Percentiles rank a stretch among this genome's conserved stretches.
phyloP scores from a whole-genome alignment of 2,797 vertebrate species.

The Iguana delicatissima region DNA sequence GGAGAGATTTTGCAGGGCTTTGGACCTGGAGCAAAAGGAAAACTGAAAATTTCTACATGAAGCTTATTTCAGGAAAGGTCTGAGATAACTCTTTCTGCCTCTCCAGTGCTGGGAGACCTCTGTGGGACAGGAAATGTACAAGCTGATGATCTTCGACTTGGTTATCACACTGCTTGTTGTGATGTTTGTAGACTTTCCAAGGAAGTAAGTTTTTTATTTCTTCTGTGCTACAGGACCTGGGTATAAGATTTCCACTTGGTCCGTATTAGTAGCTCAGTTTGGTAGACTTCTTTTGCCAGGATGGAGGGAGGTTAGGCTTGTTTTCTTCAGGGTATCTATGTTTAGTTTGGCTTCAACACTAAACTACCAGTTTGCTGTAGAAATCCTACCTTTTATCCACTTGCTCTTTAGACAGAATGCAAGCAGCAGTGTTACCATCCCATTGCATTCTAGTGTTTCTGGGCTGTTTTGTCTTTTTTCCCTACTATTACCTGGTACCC shows the following conservation, averaged over 20 bases:
- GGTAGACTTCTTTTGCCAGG: neutral
- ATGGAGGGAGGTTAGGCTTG: neutral
- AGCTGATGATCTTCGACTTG: slow-evolving; percentile 89
- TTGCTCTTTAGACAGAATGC: no score
- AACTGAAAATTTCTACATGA: neutral
- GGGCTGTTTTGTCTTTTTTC: neutral
- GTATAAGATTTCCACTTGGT: neutral
- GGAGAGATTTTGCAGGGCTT: neutral
- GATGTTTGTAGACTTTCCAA: slow-evolving; percentile 87
- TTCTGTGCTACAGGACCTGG: neutral
- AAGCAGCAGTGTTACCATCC: neutral
- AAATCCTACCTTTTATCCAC: neutral
- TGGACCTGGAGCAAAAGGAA: neutral
- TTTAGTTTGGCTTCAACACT: neutral
- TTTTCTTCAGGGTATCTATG: no score
- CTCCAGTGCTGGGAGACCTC: slow-evolving; percentile 92
- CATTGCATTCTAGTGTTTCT: neutral
- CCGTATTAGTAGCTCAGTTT: neutral
- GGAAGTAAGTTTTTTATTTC: slow-evolving; percentile 80
- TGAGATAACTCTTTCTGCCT: neutral
- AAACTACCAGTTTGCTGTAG: neutral
- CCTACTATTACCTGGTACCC: neutral
- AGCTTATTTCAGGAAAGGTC: neutral
- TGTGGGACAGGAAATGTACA: slow-evolving; percentile 94
- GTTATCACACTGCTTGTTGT: slow-evolving; percentile 81